Evolutionary conservation across 2,113 vertebrate genomes (phyloP), one percentile per base, ranked within the genome.

Genomic region (Lasiurus cinereus): DNA sequence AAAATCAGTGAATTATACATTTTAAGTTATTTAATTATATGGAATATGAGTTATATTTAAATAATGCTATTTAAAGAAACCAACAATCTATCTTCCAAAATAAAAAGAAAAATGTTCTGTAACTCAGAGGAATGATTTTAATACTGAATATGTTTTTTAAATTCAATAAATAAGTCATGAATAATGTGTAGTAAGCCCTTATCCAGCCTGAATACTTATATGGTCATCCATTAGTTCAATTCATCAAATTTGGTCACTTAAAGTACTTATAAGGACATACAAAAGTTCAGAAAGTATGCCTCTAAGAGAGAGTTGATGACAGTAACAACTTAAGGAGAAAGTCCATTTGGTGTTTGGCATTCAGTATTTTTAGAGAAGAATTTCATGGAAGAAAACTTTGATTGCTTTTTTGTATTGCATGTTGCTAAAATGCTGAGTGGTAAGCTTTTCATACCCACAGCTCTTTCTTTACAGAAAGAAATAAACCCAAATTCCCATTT

Each of bases 391-490:
- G 77, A 82, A 95, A 94, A 93, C 15, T 56, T 62, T 93, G 54
- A 67, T 87, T 90, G 80, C 22, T 95, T 88, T 10, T 11, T 74
- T 82, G 21, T 77, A 72, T 82, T 48, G 8, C 24, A 33, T 36
- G 64, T 66, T 91, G 48, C 0, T 0, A 64, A 97, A 94, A 87
- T 67, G 36, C 10, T 22, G 39, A 80, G 18, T 82, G 78, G 43
- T 54, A 2, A 16, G 3, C 79, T 92, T 93, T 87, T 10, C 52
- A 31, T 70, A 87, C 3, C 15, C 19, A 2, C 31, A 12, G 27
- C 27, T 86, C 21, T 64, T 95, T 80, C 21, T 96, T 66, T 82
- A 82, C 15, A 52, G 56, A 96, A 95, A 92, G 56, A 95, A 96
- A 88, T 19, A 43, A 80, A 92, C 66, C 62, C 83, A 76, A 87